Evolutionary conservation across 2,113 vertebrate species (phyloP), one percentile per base, ranked within the genome.

Genomic region (Phrynosoma platyrhinos): DNA sequence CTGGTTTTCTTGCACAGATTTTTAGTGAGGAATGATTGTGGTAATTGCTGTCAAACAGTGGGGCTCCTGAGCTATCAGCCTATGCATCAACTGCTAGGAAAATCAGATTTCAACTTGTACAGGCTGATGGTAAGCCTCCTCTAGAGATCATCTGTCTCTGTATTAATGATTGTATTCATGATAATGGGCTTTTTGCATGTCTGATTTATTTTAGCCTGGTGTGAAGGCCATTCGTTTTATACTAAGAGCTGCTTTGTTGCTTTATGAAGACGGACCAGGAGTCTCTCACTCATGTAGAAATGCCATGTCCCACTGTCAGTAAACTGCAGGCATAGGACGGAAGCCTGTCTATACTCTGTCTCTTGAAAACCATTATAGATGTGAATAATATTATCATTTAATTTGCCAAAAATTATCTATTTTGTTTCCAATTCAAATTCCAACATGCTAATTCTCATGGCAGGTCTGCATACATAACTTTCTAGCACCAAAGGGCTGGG

Each of bases 321-420:
- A 82, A 47, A 76, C 52, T 78, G 18, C 47, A 52, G 32, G 30
- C 42, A 53, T 86, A 66, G 83, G 86, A 86, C 1, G 20, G 78
- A 1, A 18, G 85, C 76, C 78, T 91, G 80, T 47, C 77, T 20
- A 23, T 30, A 36, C 0, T 58, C 27, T 2, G 30, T n/a, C 58
- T 85, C 47, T 81, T 69, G 0, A 0, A 83, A 83, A 9, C 0
- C 0, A 85, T 87, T 72, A 87, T 0, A 0, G 69, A 83, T 83
- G 66, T 90, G 79, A 90, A 83, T 72, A 62, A 77, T 87, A 30
- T 0, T 88, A 0, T 89, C 89, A 90, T 76, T 81, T 9, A 1
- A 74, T 36, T 23, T 1, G 3, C 68, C 79, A 82, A 82, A 85
- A 85, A 76, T 53, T 52, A 77, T 21, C 0, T 91, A 82, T 42